phyloP scores from a whole-genome alignment of 2,888 invertebrate species.

The Andrena marginata region DNA sequence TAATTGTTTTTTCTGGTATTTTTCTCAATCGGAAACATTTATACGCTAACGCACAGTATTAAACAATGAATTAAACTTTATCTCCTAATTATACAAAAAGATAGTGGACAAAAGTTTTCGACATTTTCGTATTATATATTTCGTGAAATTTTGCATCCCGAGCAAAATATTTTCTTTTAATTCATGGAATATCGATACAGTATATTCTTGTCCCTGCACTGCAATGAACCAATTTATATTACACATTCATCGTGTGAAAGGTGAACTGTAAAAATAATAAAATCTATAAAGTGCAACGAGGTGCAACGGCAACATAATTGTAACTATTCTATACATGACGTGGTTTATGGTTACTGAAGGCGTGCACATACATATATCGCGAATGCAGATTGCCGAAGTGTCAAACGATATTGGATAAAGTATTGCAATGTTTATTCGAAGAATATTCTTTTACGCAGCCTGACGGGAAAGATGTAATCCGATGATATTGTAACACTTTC shows the following conservation, averaged over 20 bases:
- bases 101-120: neutral
- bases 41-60: neutral
- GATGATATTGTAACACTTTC: conserved; percentile 1
- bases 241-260: conserved; percentile 2
- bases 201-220: no score
- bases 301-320: neutral
- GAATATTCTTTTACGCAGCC: neutral
- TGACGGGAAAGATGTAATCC: conserved; percentile 14
- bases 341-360: conserved; percentile 45
- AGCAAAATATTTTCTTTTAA: neutral
- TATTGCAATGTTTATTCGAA: conserved; percentile 36
- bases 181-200: neutral
- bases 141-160: neutral
- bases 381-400: conserved; percentile 25
- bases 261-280: neutral
- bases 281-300: conserved; percentile 1
- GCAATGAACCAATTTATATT: neutral
- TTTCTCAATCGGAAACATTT: neutral
- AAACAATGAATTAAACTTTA: no score
- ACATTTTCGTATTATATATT: neutral
- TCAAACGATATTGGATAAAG: conserved; percentile 21
- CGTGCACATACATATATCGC: conserved; percentile 25
- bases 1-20: neutral
- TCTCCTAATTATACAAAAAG: neutral
- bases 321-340: conserved; percentile 13